Conservation (phyloP, 2,113 vertebrate genomes). For the Psilopogon haemacephalus region DNA sequence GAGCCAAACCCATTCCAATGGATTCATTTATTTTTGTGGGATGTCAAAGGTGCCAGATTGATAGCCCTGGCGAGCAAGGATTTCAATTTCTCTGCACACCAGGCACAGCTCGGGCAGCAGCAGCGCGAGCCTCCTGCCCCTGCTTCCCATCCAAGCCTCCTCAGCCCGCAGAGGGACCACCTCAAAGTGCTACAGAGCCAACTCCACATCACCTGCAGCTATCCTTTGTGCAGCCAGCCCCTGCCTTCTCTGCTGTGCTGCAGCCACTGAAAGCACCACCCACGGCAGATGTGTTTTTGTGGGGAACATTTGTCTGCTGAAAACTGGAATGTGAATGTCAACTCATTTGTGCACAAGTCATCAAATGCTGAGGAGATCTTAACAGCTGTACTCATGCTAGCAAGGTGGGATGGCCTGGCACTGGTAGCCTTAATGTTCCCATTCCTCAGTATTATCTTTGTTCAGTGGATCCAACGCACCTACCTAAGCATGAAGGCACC, state of each 20-base stretch:
- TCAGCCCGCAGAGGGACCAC: not conserved
- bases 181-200: not conserved
- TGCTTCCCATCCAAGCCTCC: slow-evolving; percentile 33
- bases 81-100: slow-evolving; percentile 63
- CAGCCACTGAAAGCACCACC: slow-evolving; percentile 9
- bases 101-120: slow-evolving; percentile 38
- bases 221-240: slow-evolving; percentile 1
- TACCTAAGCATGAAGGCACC: not conserved
- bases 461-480: not conserved
- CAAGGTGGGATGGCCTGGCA: slow-evolving; percentile 41
- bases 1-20: slow-evolving; percentile 34
- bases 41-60: slow-evolving; percentile 65
- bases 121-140: slow-evolving; percentile 45
- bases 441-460: slow-evolving; percentile 40
- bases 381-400: slow-evolving; percentile 34
- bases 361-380: slow-evolving; percentile 5
- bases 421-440: slow-evolving; percentile 21
- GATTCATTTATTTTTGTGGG: slow-evolving; percentile 57
- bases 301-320: not conserved
- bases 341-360: not conserved
- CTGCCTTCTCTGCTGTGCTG: slow-evolving; percentile 11
- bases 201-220: not conserved
- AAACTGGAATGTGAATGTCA: not conserved
- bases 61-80: slow-evolving; percentile 50
- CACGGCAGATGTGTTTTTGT: slow-evolving; percentile 20